Conservation (phyloP, 2,113 vertebrate genomes). For the Miniopterus natalensis region DNA sequence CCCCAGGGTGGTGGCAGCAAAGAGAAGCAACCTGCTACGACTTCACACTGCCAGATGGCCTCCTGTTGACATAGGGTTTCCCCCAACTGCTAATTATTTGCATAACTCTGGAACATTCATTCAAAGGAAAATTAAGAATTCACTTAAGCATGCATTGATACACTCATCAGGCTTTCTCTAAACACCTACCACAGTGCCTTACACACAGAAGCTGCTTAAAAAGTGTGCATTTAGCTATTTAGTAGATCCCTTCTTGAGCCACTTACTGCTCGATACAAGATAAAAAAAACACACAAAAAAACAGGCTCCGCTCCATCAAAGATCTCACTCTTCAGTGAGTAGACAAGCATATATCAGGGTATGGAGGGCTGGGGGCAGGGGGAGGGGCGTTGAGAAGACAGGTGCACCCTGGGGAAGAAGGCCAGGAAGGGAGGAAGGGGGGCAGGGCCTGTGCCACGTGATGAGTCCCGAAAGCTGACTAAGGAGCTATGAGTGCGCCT, state of each 20-base stretch:
- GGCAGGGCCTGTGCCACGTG: neutral
- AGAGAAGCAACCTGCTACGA: conserved; percentile 68
- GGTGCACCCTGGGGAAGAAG: neutral
- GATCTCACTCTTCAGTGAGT: neutral
- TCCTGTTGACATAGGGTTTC: conserved; percentile 52
- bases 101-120: conserved; percentile 69
- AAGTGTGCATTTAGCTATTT: neutral
- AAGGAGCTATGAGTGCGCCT: neutral
- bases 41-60: conserved; percentile 56
- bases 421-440: no score
- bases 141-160: conserved; percentile 15
- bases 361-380: no score
- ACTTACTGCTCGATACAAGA: neutral
- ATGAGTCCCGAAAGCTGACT: neutral
- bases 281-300: neutral
- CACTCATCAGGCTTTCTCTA: conserved; percentile 20
- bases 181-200: neutral
- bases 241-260: neutral
- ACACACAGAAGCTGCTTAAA: neutral
- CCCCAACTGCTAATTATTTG: conserved; percentile 50
- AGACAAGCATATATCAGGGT: neutral
- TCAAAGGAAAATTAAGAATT: conserved; percentile 46
- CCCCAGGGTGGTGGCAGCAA: conserved; percentile 17
- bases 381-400: neutral
- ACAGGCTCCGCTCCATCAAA: neutral